Conservation (phyloP, 2,113 vertebrate species). For the Plestiodon gilberti region DNA sequence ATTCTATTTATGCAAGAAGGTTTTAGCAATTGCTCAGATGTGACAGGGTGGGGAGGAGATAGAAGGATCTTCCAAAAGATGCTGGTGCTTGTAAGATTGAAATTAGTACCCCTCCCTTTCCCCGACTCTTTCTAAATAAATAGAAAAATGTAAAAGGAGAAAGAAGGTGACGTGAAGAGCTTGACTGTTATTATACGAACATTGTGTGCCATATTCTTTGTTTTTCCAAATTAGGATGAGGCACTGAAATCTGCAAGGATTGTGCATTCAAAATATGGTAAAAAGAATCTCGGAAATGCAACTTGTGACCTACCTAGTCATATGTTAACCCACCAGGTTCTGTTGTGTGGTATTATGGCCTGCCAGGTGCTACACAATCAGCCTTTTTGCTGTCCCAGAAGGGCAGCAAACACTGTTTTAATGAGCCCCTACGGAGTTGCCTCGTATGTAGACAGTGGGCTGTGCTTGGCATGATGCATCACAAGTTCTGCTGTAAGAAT, state of each 20-base stretch:
- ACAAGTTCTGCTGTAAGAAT: neutral
- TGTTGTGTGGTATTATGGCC: no score
- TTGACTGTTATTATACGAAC: slow-evolving; percentile 42
- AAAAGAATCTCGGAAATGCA: slow-evolving; percentile 40
- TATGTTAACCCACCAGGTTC: no score
- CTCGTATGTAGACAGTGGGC: neutral
- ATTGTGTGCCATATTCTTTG: neutral
- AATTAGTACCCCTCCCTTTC: neutral
- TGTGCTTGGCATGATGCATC: neutral
- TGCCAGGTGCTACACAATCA: neutral
- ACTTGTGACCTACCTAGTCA: neutral
- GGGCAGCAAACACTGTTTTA: neutral
- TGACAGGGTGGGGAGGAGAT: neutral
- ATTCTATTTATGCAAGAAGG: slow-evolving; percentile 19
- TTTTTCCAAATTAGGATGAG: slow-evolving; percentile 54
- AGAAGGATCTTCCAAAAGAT: slow-evolving; percentile 25
- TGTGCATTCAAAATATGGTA: slow-evolving; percentile 39
- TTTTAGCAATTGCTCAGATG: slow-evolving; percentile 34
- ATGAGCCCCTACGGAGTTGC: neutral
- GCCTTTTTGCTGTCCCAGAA: neutral
- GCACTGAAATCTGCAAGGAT: slow-evolving; percentile 21
- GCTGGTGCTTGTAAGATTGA: neutral
- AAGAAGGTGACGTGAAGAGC: slow-evolving; percentile 50
- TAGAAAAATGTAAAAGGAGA: slow-evolving; percentile 11
- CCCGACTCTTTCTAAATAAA: slow-evolving; percentile 11